Conservation (phyloP, 2,113 vertebrate species). For the Loxodonta africana region DNA sequence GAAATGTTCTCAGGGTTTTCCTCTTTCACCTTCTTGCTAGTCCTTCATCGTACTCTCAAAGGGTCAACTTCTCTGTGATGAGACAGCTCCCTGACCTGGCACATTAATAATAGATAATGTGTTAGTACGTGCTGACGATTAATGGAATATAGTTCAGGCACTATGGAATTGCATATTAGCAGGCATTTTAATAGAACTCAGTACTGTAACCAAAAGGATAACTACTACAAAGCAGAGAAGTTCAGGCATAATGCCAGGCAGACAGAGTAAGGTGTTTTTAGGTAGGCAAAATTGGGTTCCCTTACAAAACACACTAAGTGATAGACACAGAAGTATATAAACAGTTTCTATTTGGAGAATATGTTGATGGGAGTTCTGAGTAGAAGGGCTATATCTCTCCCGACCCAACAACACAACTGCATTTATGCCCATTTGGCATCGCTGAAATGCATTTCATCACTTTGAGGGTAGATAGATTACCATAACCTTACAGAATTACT, state of each 20-base stretch:
- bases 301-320: neutral
- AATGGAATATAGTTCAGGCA: neutral
- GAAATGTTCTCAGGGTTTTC: neutral
- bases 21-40: neutral
- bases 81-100: neutral
- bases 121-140: neutral
- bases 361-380: neutral
- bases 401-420: accelerated
- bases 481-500: neutral
- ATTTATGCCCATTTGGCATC: neutral
- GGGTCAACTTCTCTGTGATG: too few species aligned
- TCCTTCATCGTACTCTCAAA: neutral
- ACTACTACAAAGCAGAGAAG: neutral
- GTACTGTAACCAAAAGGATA: neutral
- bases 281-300: neutral
- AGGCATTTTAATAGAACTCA: neutral
- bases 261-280: neutral
- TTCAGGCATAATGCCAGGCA: neutral
- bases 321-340: neutral
- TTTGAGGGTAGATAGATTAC: neutral
- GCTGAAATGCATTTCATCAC: neutral
- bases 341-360: neutral
- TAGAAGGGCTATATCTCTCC: neutral
- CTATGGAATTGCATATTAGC: neutral
- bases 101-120: neutral